Percentiles rank a stretch among this genome's conserved stretches.
These are phyloP conservation scores for Hippocampus abdominalis DNA, from an alignment of 2,113 vertebrate genomes.

Conservation along the genomic window DNA sequence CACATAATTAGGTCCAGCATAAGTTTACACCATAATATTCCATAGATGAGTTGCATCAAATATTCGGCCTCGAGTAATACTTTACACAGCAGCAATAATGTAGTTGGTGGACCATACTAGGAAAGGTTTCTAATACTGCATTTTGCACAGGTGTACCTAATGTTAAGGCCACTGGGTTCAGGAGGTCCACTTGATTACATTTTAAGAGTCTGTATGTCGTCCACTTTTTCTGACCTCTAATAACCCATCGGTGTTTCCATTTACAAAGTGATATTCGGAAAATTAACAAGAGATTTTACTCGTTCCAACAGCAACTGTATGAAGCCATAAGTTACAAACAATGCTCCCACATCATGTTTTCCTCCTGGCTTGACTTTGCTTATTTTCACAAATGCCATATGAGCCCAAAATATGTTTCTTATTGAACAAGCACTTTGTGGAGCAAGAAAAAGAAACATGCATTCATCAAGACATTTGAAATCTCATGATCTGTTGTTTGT, in stretches of 20 bases:
- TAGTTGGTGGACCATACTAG: no score
- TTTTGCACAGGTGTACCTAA: no score
- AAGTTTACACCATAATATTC: not conserved
- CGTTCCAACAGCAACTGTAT: not conserved
- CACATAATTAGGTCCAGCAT: not conserved
- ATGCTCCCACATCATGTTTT: not conserved
- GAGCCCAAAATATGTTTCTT: slow-evolving; percentile 3
- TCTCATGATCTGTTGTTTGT: not conserved
- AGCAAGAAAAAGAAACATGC: not conserved
- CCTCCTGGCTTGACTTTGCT: not conserved
- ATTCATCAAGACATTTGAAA: not conserved
- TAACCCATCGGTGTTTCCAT: not conserved
- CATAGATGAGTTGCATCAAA: not conserved
- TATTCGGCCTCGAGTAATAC: no score
- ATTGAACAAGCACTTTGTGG: not conserved
- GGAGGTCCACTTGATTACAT: no score
- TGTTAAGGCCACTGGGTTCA: not conserved
- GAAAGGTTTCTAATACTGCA: no score
- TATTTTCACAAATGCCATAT: not conserved
- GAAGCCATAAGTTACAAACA: not conserved
- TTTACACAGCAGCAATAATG: no score
- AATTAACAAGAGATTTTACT: not conserved
- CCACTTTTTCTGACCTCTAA: no score
- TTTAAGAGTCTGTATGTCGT: no score
- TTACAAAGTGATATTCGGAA: not conserved